Conservation (phyloP, 2,888 invertebrate genomes). For the Trissolcus japonicus region DNA sequence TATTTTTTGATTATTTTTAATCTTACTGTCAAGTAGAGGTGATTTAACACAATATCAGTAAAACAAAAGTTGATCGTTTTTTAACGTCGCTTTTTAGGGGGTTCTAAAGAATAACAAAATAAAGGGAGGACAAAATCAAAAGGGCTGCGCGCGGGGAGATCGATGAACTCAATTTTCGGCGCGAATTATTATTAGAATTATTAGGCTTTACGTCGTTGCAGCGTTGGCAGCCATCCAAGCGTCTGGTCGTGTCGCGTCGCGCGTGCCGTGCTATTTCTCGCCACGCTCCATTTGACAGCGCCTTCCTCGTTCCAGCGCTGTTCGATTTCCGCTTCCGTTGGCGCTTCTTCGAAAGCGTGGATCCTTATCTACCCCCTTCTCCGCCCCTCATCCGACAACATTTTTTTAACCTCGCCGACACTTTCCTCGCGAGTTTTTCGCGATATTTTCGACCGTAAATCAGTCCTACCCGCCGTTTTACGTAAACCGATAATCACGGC, state of each 20-base stretch:
- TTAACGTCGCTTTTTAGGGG: too few relatives aligned
- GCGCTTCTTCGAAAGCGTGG: slow-evolving; percentile 14
- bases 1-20: too few relatives aligned
- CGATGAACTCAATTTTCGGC: slow-evolving; percentile 56
- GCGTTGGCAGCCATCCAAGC: slow-evolving; percentile 40
- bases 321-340: slow-evolving; percentile 42
- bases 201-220: slow-evolving; percentile 37
- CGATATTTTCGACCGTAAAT: slow-evolving; percentile 16
- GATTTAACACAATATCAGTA: too few relatives aligned
- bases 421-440: slow-evolving; percentile 7
- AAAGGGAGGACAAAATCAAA: too few relatives aligned
- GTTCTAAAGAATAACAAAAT: too few relatives aligned
- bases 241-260: slow-evolving; percentile 43
- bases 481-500: slow-evolving; percentile 38
- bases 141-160: slow-evolving; percentile 33
- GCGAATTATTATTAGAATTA: slow-evolving; percentile 55
- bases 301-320: slow-evolving; percentile 58
- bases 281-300: slow-evolving; percentile 50
- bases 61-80: too few relatives aligned
- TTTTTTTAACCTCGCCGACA: neutral
- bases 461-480: slow-evolving; percentile 19
- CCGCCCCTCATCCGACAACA: neutral
- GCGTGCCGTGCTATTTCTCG: slow-evolving; percentile 55
- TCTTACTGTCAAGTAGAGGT: too few relatives aligned
- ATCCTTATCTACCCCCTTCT: neutral